Evolutionary conservation across 2,113 vertebrate species (phyloP), one percentile per base, ranked within the genome.

Genomic region (Ardeotis arabs): DNA sequence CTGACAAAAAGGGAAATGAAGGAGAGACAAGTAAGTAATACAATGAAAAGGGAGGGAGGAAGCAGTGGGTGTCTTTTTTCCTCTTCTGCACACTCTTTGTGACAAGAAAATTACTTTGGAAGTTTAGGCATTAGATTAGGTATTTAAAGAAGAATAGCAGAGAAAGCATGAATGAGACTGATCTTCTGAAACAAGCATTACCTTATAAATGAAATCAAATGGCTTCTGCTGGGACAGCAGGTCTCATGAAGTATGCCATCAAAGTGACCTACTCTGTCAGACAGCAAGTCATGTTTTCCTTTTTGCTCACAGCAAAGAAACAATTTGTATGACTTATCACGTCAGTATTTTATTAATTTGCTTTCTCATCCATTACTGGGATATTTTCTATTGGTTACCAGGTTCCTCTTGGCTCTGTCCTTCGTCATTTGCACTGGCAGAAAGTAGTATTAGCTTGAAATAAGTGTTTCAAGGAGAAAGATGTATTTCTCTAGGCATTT

Each of bases 201-300:
- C 74, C 66, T 95, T 91, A 59, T 66, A 95, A 93, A 89, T 83
- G 59, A 95, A 85, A 93, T 92, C 39, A 80, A 93, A 87, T 66
- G 68, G 27, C 53, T 66, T 85, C 89, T 88, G 21, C 90, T 95
- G 62, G 80, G 41, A 84, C 67, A 92, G 64, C 39, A 55, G 66
- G 64, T 77, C 77, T 82, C 73, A 28, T n/a, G 53, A 58, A 76
- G 35, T 59, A 33, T 59, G 87, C 55, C 47, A 84, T 86, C 74
- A 62, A 68, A 89, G 78, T 86, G 93, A 94, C 78, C 87, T 53
- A 23, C 56, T 81, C 68, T 87, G 81, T 56, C 64, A 92, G 78
- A 80, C 4, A 74, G 44, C 68, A 64, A 64, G 56, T 67, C 25
- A 6, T 53, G 52, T 69, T 92, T 80, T 72, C 64, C 41, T 45